Percentiles rank a stretch among this genome's conserved stretches.
Conservation (phyloP, 2,888 invertebrate genomes). For the Caenorhabditis doughertyi region DNA sequence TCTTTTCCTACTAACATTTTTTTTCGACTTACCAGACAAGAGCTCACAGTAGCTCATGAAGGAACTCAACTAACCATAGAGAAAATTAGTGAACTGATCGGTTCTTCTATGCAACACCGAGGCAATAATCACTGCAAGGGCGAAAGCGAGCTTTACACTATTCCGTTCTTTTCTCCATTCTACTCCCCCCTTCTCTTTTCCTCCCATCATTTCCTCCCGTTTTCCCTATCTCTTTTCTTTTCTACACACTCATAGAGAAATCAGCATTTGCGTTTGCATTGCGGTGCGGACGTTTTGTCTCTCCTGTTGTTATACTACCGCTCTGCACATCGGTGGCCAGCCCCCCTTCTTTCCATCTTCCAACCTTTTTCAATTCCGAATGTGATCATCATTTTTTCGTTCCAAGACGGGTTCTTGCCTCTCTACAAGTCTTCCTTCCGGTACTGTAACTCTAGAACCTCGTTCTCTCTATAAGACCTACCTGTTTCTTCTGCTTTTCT, state of each 20-base stretch:
- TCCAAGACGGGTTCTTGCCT: not conserved
- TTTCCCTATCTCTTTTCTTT: slow-evolving; percentile 29
- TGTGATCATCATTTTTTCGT: not conserved
- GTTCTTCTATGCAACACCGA: slow-evolving; percentile 37
- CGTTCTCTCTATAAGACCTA: too few species aligned
- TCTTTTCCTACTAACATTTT: not conserved
- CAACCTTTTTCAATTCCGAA: slow-evolving; percentile 14
- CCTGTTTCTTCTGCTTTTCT: not conserved
- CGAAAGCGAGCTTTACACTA: slow-evolving; percentile 15
- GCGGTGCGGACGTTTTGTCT: slow-evolving; percentile 47
- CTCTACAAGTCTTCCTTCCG: not conserved
- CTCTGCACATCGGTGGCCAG: slow-evolving; percentile 40
- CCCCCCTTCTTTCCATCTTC: not conserved
- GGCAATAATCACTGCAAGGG: slow-evolving; percentile 13
- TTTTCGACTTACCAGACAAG: too few species aligned
- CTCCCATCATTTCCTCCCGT: slow-evolving; percentile 15
- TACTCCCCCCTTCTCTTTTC: not conserved
- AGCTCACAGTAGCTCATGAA: too few species aligned
- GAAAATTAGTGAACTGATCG: not conserved
- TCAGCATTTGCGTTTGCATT: slow-evolving; percentile 43
- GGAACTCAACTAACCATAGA: not conserved
- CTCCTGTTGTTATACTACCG: slow-evolving; percentile 48
- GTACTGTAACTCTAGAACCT: slow-evolving; percentile 6
- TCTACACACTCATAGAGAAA: slow-evolving; percentile 46
- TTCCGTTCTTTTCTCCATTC: not conserved